Evolutionary conservation across 2,113 vertebrate genomes (phyloP).

Genomic region (Pteropus alecto): DNA sequence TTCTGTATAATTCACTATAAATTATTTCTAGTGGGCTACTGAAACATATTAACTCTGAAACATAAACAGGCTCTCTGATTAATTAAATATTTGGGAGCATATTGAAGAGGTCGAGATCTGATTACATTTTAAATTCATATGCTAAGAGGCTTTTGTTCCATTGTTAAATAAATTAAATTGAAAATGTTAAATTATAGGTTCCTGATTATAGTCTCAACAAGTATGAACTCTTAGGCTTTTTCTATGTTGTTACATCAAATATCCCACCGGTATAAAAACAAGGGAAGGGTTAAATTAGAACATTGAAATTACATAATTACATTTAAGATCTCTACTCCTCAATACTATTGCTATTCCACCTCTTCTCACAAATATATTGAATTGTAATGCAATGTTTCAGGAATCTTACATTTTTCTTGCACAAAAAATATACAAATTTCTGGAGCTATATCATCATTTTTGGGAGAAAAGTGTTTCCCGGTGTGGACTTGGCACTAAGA

Average conservation of each 20-base stretch:
- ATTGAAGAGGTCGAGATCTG: not conserved
- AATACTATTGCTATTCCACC: not conserved
- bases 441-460: not conserved
- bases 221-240: not conserved
- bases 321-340: not conserved
- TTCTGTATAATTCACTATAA: not conserved
- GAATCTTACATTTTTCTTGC: not conserved
- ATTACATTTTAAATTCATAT: not conserved
- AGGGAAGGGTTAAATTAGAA: not conserved
- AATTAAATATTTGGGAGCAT: not conserved
- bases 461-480: not conserved
- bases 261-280: not conserved
- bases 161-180: not conserved
- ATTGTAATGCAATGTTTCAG: not conserved
- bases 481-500: not conserved
- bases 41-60: not conserved
- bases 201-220: not conserved
- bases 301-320: not conserved
- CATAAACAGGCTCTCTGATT: not conserved
- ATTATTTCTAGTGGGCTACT: not conserved
- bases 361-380: not conserved
- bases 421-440: not conserved
- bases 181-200: not conserved
- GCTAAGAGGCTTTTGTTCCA: not conserved
- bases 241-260: not conserved